phyloP scores from a whole-genome alignment of 2,888 invertebrate genomes.

The Zhengitettix transpicula region DNA sequence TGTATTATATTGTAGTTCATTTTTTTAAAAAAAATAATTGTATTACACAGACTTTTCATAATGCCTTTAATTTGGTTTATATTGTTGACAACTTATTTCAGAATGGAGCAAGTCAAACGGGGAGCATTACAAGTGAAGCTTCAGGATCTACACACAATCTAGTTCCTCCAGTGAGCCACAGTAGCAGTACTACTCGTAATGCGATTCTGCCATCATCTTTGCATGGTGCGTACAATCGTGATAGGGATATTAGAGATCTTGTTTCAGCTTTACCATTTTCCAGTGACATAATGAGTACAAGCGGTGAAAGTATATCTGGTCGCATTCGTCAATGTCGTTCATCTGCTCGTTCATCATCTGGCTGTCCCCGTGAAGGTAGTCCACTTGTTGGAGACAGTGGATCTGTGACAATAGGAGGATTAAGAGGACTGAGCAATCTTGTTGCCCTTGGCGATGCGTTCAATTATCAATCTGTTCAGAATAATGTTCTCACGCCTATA shows the following conservation, averaged over 20 bases:
- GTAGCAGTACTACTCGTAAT: not conserved
- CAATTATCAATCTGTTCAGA: no score
- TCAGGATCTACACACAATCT: constrained; percentile 25
- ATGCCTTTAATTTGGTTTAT: no score
- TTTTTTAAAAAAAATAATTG: no score
- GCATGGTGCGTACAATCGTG: constrained; percentile 6
- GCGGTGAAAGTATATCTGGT: not conserved
- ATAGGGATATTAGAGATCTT: no score
- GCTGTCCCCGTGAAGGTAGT: not conserved
- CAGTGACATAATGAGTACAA: not conserved
- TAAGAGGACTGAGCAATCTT: not conserved
- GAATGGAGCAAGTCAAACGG: constrained; percentile 12
- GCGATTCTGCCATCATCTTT: not conserved
- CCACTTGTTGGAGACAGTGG: not conserved
- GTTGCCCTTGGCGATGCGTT: not conserved
- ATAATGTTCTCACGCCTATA: not conserved
- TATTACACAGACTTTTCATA: no score
- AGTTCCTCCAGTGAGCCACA: constrained; percentile 13
- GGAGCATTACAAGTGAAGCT: constrained; percentile 17
- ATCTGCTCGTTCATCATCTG: not conserved
- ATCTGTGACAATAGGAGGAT: not conserved
- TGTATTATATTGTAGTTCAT: no score
- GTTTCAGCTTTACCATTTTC: not conserved
- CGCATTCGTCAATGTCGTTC: not conserved
- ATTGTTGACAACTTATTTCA: constrained; percentile 1